Evolutionary conservation across 2,113 vertebrate species (phyloP).

Genomic region (Trinectes maculatus): DNA sequence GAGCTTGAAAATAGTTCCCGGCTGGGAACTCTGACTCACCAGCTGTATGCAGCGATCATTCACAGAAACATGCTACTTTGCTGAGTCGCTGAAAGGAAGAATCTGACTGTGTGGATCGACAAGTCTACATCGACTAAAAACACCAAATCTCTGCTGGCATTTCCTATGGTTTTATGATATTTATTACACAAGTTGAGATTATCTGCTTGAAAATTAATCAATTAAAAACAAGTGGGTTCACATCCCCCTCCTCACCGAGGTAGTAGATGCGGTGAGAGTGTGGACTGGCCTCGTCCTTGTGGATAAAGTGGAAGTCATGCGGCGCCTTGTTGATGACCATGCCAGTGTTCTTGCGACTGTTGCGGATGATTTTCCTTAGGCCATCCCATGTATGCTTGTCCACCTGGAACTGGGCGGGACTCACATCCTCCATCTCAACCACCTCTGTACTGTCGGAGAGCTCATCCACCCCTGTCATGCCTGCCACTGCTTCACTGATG

Average conservation of each 20-base stretch:
- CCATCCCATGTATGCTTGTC: slow-evolving; percentile 93
- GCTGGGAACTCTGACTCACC: slow-evolving; percentile 46
- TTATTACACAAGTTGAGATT: neutral
- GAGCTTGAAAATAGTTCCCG: slow-evolving; percentile 28
- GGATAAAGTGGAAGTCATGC: slow-evolving; percentile 94
- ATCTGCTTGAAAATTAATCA: neutral
- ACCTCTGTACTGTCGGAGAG: slow-evolving; percentile 83
- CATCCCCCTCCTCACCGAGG: slow-evolving; percentile 84
- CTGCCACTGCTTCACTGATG: slow-evolving; percentile 63
- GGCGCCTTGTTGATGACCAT: slow-evolving; percentile 93
- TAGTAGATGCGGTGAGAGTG: slow-evolving; percentile 95
- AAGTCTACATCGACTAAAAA: neutral
- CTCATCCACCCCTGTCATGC: slow-evolving; percentile 86
- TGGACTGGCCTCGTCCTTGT: slow-evolving; percentile 88
- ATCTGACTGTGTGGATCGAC: slow-evolving; percentile 22
- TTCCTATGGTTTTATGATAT: neutral
- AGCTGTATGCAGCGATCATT: slow-evolving; percentile 43
- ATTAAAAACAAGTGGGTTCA: no score
- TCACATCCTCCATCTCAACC: slow-evolving; percentile 87
- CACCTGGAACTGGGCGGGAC: slow-evolving; percentile 87
- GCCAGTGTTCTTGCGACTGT: slow-evolving; percentile 91
- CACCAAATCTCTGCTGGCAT: neutral
- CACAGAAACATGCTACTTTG: slow-evolving; percentile 25
- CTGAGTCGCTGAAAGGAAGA: slow-evolving; percentile 27
- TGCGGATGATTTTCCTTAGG: slow-evolving; percentile 90